Base-by-base conservation (phyloP, 2,888 invertebrate genomes). In the Seira ritae region DNA sequence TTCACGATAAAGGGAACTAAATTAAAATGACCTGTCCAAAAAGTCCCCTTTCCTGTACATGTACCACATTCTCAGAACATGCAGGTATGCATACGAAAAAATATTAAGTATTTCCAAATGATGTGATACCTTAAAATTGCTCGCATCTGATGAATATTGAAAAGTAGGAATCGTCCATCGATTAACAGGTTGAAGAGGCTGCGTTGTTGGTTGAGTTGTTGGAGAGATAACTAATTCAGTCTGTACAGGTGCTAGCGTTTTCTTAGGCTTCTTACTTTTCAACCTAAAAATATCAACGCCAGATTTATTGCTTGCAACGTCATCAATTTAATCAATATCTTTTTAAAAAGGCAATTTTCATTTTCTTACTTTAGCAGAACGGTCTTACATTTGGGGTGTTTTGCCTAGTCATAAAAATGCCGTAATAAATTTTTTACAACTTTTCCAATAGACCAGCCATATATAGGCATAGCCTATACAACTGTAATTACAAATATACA, bases 361-460 rank as follows among this genome's bases (percentile, higher is more conserved):
- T n/a, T n/a, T n/a, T n/a, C 82, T 86, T 86, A 89, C 89, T 89
- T 89, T 66, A 89, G 86, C n/a, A 89, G 78, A 20, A 88, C 84
- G 46, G 89, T 87, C 86, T 87, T 62, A 88, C 89, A 66, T 89
- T 88, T 42, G 89, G 89, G 0, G 87, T 88, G 37, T 88, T 89
- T 87, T 89, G 89, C 70, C 89, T 88, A n/a, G 80, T 50, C 69
- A 83, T 70, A 20, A 69, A 72, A 67, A 80, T 23, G 8, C 19
- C 46, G 12, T n/a, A 73, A 73, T 50, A 31, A 2, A 69, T 2
- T 69, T 69, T 60, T 12, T n/a, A 60, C 62, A 20, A 22, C 66
- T 19, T 66, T 66, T 20, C n/a, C n/a, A n/a, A n/a, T n/a, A n/a
- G n/a, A n/a, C n/a, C n/a, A n/a, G n/a, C n/a, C n/a, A n/a, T n/a